A percentile compares a stretch with the other conserved stretches of the same genome.
These are phyloP conservation scores for Acinonyx jubatus DNA, from an alignment of 2,113 vertebrate genomes.

Conservation along the genomic window DNA sequence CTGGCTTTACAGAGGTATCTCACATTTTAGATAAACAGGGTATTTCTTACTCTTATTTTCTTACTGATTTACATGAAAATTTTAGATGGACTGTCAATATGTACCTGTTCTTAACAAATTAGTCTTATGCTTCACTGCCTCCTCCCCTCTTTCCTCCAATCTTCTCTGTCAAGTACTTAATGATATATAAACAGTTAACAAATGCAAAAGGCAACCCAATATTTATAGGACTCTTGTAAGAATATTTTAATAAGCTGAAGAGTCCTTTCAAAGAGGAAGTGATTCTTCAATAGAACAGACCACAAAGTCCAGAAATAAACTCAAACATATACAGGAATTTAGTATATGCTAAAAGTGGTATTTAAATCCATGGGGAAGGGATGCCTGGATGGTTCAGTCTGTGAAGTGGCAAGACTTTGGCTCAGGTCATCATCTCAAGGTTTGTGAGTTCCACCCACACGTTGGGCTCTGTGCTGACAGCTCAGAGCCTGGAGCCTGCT, in stretches of 20 bases:
- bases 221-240: background rate
- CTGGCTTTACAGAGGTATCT: background rate
- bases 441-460: too few relatives aligned
- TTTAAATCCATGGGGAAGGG: background rate
- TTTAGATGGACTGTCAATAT: slow-evolving; percentile 23
- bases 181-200: slow-evolving; percentile 27
- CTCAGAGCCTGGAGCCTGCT: too few relatives aligned
- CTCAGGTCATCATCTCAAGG: too few relatives aligned
- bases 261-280: slow-evolving; percentile 10
- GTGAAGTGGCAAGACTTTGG: too few relatives aligned
- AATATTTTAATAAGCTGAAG: background rate
- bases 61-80: slow-evolving; percentile 46
- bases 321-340: background rate
- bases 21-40: slow-evolving; percentile 20
- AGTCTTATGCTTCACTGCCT: slow-evolving; percentile 35
- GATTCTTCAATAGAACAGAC: background rate
- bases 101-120: slow-evolving; percentile 40
- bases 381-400: too few relatives aligned
- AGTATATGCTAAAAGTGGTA: background rate
- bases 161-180: slow-evolving; percentile 42
- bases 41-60: slow-evolving; percentile 22
- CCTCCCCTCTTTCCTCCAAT: background rate
- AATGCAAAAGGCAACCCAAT: background rate
- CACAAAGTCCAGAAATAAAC: slow-evolving; percentile 20
- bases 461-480: too few relatives aligned